A percentile compares a stretch with the other conserved stretches of the same genome.
Evolutionary conservation across 2,113 vertebrate species (phyloP).

Genomic region (Synchiropus splendidus): DNA sequence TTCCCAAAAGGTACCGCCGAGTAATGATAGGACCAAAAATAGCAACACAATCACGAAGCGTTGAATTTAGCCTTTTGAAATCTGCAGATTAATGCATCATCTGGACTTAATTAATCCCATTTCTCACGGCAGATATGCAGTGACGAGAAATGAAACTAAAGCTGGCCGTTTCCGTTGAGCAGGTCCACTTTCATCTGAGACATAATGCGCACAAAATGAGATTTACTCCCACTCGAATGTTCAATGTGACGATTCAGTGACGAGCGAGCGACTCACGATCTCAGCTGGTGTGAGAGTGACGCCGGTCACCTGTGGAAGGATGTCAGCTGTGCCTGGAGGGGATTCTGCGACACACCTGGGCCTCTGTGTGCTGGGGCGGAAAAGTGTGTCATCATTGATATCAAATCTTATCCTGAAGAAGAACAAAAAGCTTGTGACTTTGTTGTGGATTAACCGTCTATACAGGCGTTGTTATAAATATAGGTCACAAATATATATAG

Average conservation of each 20-base stretch:
- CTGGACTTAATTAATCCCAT: conserved; percentile 61
- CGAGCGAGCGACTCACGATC: no score
- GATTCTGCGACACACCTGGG: conserved; percentile 43
- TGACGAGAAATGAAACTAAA: conserved; percentile 39
- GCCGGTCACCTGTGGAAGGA: conserved; percentile 19
- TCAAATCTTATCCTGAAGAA: no score
- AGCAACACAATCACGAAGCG: conserved; percentile 21
- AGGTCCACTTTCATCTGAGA: conserved; percentile 27
- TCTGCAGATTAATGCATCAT: conserved; percentile 34
- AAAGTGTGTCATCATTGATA: not conserved
- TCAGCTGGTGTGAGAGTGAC: not conserved
- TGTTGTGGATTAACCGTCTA: no score
- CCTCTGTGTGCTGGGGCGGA: conserved; percentile 28
- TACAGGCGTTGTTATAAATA: no score
- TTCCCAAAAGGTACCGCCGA: no score
- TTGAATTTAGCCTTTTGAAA: conserved; percentile 31
- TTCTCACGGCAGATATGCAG: conserved; percentile 53
- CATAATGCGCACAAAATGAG: conserved; percentile 11
- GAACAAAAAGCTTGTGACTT: no score
- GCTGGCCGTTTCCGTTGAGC: conserved; percentile 19
- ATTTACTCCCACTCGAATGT: conserved; percentile 42
- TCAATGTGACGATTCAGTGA: not conserved
- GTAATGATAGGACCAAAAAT: no score
- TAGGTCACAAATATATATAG: no score
- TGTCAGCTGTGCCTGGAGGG: conserved; percentile 6